Conservation (phyloP, 2,797 vertebrate genomes). For the Malacoraja senta region DNA sequence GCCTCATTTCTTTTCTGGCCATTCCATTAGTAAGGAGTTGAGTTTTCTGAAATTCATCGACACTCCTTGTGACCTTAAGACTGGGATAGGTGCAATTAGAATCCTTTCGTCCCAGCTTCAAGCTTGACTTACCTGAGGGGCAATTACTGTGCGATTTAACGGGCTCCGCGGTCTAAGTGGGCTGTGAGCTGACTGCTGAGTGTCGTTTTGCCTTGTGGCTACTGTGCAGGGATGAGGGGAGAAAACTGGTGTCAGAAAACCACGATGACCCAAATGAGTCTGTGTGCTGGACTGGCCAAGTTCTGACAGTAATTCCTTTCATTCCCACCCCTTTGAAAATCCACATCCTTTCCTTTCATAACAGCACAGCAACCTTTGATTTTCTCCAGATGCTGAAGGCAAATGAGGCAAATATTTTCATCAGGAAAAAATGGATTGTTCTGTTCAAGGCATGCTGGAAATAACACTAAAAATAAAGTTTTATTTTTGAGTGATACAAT, state of each 20-base stretch:
- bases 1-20: background rate
- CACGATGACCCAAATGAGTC: background rate
- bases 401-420: background rate
- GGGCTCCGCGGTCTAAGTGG: background rate
- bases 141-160: constrained; percentile 9
- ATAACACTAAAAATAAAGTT: background rate
- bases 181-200: background rate
- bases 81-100: background rate
- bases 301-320: background rate
- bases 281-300: no score
- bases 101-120: background rate
- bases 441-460: background rate
- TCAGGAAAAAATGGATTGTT: background rate
- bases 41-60: background rate
- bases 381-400: background rate
- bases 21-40: no score
- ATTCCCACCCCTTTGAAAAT: background rate
- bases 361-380: background rate
- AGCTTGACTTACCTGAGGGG: background rate
- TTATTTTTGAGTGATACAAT: background rate
- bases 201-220: background rate
- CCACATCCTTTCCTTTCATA: background rate
- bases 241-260: background rate
- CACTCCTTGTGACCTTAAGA: background rate
- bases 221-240: background rate